Evolutionary conservation across 2,113 vertebrate genomes (phyloP).

Genomic region (Larimichthys polyactis): DNA sequence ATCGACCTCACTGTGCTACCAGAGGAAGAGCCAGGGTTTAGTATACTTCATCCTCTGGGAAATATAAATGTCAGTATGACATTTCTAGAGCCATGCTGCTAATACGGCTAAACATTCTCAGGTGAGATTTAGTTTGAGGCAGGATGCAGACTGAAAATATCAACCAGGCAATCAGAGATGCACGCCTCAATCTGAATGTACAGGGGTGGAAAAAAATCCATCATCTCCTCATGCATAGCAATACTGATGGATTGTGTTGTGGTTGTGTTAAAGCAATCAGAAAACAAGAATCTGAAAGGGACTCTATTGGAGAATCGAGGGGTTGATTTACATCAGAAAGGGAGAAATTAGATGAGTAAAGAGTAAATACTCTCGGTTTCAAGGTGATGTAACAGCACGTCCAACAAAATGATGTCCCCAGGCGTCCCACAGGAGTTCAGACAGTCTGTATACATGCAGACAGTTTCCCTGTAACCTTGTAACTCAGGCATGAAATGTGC

Average conservation of each 20-base stretch:
- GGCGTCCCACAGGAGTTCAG: not conserved
- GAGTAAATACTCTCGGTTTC: not conserved
- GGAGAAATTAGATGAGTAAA: not conserved
- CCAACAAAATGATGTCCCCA: not conserved
- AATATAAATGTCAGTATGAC: not conserved
- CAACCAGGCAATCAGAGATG: not conserved
- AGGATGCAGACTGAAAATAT: not conserved
- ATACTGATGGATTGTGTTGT: not conserved
- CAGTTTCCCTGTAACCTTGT: not conserved
- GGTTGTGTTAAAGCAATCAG: not conserved
- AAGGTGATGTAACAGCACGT: not conserved
- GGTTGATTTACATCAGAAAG: no score
- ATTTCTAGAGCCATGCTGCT: no score
- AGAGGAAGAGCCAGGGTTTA: not conserved
- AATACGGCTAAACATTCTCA: not conserved
- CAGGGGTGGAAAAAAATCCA: not conserved
- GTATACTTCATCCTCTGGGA: not conserved
- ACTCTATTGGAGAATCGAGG: no score
- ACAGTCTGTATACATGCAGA: not conserved
- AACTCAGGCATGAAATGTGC: conserved; percentile 32
- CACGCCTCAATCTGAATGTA: not conserved
- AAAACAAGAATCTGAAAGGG: not conserved
- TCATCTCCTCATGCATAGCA: not conserved
- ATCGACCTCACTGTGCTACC: not conserved
- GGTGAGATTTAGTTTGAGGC: not conserved